Base-by-base conservation (phyloP, 2,888 invertebrate genomes). In the Aporophyla lueneburgensis region DNA sequence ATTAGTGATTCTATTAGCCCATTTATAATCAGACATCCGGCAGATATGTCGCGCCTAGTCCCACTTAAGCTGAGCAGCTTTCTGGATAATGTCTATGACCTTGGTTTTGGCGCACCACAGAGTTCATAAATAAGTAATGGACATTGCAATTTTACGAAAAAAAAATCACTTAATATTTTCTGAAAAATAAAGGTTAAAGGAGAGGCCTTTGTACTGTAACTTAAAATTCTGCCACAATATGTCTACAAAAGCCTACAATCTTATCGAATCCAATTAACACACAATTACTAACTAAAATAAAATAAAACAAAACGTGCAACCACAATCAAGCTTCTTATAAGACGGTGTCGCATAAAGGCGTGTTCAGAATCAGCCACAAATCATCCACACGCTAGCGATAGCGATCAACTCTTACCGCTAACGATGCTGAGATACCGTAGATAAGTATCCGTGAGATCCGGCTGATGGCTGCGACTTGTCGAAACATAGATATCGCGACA, bases 371-470 rank as follows among this genome's bases (percentile, higher is more conserved):
- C 63, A 46, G 63, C 85, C 88, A 86, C 89, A 87, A 89, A 89
- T 89, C 89, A 89, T 89, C 85, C 80, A 79, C 87, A 87, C 87
- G 85, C 85, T 67, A 85, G 85, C 86, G 88, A 89, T 88, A 81
- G 88, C 82, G 76, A 89, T 89, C 89, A 69, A 85, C 80, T 84
- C 71, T 78, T 76, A 76, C 79, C 81, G 71, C 88, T 88, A 89
- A 89, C 88, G 86, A 89, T 84, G 78, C 76, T 71, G 81, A 85
- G 89, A 89, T 89, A 86, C 73, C 80, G 59, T 65, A 72, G 87
- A 87, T 88, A 88, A 79, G 77, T 70, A 87, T 86, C 86, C 77
- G 81, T 84, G 81, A 84, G 89, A 84, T 86, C 78, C 71, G 78
- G 77, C 78, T 83, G 88, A 87, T 86, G 88, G 76, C 75, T 75